Base-by-base conservation (phyloP, 2,888 invertebrate genomes). In the Drosophila cyrtoloma region DNA sequence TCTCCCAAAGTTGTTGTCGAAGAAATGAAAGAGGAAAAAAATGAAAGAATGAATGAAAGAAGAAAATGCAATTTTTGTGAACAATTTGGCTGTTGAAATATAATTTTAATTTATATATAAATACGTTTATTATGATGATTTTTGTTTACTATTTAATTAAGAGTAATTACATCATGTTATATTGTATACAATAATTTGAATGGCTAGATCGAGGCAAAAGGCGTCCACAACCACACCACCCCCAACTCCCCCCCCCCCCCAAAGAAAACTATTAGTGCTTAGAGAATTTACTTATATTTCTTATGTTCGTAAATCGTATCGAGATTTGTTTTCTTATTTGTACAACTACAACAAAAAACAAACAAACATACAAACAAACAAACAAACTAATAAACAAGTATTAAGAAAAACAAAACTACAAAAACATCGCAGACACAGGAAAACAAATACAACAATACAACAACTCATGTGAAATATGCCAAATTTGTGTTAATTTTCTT, bases 11-110 rank as follows among this genome's bases (percentile, higher is more conserved):
- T 81, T 89, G 78, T 79, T 84, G 75, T 76, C 57, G 69, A 78
- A 53, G 58, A 71, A 61, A 71, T 56, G 53, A 37, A 50, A 57
- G 50, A 52, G 42, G 69, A 39, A 57, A 65, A 75, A 35, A 19
- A 30, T 6, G 30, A 33, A 59, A 73, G 74, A 71, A 44, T 62
- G 56, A 72, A 86, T 82, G 80, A 63, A 71, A 75, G 67, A 39
- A 67, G 64, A 72, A 86, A 89, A 89, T 82, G 91, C 86, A 87
- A 90, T 87, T 90, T 89, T 87, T 90, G 89, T 87, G 87, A 87
- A 90, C 89, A 82, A 90, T 90, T 87, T 87, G 86, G 86, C 86
- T 90, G 86, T 86, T 86, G 75, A 87, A 90, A 89, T 84, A 77
- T 89, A 80, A 86, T 89, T 86, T 90, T 86, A 84, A 86, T 76